Conservation (phyloP, 2,113 vertebrate species). For the Microcebus lehilahytsara region DNA sequence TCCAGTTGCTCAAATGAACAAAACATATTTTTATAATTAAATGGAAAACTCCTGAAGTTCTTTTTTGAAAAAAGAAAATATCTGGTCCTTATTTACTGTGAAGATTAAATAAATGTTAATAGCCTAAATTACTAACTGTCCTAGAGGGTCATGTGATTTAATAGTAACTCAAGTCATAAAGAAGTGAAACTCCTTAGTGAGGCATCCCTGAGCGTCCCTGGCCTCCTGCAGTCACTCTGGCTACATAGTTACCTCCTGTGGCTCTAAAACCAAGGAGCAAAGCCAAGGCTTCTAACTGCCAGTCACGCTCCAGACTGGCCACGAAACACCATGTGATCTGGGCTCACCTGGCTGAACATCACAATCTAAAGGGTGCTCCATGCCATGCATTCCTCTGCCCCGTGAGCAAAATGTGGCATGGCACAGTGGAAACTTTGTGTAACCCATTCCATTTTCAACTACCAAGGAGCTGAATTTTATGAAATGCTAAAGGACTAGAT, state of each 20-base stretch:
- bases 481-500: conserved; percentile 31
- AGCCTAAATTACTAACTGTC: not conserved
- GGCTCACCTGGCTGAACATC: conserved; percentile 36
- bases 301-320: not conserved
- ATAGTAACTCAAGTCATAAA: not conserved
- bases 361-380: not conserved
- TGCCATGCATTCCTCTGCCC: not conserved
- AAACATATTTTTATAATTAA: not conserved
- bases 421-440: conserved; percentile 21
- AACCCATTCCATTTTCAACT: conserved; percentile 7
- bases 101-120: not conserved
- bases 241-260: not conserved
- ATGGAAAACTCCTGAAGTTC: not conserved
- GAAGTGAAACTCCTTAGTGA: not conserved
- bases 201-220: not conserved
- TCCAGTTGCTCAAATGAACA: not conserved
- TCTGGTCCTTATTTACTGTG: not conserved
- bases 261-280: not conserved
- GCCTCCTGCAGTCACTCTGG: not conserved
- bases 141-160: not conserved
- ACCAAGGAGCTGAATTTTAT: conserved; percentile 14
- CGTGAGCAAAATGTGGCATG: not conserved
- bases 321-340: not conserved
- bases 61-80: not conserved
- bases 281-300: not conserved